Conservation (phyloP, 2,113 vertebrate genomes). For the Eublepharis macularius region DNA sequence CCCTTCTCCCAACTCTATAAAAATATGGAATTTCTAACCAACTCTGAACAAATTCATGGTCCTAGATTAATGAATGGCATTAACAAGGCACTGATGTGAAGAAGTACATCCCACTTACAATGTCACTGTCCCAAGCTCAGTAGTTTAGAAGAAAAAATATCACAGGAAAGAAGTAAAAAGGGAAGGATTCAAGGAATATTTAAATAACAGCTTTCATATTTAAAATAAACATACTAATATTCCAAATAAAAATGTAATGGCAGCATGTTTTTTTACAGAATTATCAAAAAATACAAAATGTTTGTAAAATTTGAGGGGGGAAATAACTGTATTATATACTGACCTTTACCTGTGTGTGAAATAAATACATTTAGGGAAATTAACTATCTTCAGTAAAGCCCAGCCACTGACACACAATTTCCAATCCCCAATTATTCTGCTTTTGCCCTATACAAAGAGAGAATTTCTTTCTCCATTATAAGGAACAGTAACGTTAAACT, state of each 20-base stretch:
- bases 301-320: slow-evolving; percentile 31
- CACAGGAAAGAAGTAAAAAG: slow-evolving; percentile 51
- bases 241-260: slow-evolving; percentile 26
- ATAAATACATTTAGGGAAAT: slow-evolving; percentile 47
- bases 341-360: slow-evolving; percentile 54
- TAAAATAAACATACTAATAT: slow-evolving; percentile 36
- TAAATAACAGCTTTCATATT: slow-evolving; percentile 39
- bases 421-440: slow-evolving; percentile 51
- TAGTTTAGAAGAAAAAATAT: slow-evolving; percentile 72
- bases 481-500: slow-evolving; percentile 41
- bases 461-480: slow-evolving; percentile 17
- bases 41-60: slow-evolving; percentile 70
- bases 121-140: slow-evolving; percentile 58
- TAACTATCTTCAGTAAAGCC: slow-evolving; percentile 46
- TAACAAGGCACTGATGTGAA: slow-evolving; percentile 74
- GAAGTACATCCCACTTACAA: slow-evolving; percentile 72
- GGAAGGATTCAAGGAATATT: slow-evolving; percentile 10
- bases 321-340: slow-evolving; percentile 42
- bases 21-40: slow-evolving; percentile 74
- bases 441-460: slow-evolving; percentile 50
- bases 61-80: slow-evolving; percentile 79
- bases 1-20: slow-evolving; percentile 48
- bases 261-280: slow-evolving; percentile 24
- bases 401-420: slow-evolving; percentile 56
- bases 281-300: slow-evolving; percentile 36